phyloP scores from a whole-genome alignment of 2,888 invertebrate genomes.

The Callyntrura sp. region DNA sequence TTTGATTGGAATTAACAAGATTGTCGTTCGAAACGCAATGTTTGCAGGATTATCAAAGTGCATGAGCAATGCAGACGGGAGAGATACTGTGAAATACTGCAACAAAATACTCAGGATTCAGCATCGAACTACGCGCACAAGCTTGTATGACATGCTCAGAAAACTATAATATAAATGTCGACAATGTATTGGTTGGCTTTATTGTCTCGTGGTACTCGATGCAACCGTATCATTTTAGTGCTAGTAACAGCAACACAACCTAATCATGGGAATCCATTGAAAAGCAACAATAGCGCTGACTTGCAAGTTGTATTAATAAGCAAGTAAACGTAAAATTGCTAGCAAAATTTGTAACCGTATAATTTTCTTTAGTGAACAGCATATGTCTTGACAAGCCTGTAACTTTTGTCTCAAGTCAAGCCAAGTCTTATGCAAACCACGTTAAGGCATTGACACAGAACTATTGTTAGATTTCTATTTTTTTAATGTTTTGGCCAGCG shows the following conservation, averaged over 20 bases:
- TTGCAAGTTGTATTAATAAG: not conserved
- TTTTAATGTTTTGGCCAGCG: too few species aligned
- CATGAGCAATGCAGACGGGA: not conserved
- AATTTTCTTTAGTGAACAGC: too few species aligned
- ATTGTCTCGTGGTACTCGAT: too few species aligned
- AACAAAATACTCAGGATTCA: conserved; percentile 53
- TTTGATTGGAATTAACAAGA: conserved; percentile 48
- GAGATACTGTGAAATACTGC: conserved; percentile 42
- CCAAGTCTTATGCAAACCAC: too few species aligned
- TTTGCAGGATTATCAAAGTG: not conserved
- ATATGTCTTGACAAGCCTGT: too few species aligned
- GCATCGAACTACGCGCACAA: not conserved
- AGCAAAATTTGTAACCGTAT: not conserved
- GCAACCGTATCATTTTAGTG: too few species aligned
- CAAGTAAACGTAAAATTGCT: not conserved
- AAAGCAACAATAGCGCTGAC: too few species aligned
- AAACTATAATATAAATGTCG: not conserved
- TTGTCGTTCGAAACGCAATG: conserved; percentile 28
- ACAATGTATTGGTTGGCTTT: not conserved
- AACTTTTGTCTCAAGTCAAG: too few species aligned
- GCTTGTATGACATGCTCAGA: not conserved
- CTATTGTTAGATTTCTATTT: too few species aligned
- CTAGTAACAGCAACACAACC: too few species aligned
- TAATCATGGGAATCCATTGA: too few species aligned
- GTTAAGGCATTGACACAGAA: too few species aligned